These are phyloP conservation scores for Chrysocyon brachyurus DNA, from an alignment of 2,797 vertebrate genomes.

Conservation along the genomic window DNA sequence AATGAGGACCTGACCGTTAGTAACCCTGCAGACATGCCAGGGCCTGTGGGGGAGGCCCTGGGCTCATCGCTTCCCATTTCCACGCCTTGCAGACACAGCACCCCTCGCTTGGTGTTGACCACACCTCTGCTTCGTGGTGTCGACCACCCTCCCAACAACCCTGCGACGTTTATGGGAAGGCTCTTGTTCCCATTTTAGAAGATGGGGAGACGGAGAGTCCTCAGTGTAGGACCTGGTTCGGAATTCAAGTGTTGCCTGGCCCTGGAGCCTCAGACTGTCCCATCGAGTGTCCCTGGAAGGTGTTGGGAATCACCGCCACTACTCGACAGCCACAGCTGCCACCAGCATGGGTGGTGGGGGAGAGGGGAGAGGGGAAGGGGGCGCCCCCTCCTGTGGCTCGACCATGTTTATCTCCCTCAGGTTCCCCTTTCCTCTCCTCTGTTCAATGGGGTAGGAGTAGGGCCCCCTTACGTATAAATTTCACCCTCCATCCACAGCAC, in stretches of 20 bases:
- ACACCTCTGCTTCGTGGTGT: background rate
- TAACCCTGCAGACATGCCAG: too few species aligned
- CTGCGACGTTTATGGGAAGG: background rate
- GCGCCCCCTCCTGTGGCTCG: background rate
- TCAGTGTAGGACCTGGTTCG: background rate
- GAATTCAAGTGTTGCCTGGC: background rate
- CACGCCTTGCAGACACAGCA: background rate
- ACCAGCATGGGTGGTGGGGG: background rate
- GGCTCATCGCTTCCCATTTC: background rate
- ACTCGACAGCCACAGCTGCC: background rate
- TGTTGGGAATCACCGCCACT: background rate
- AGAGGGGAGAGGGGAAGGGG: fast-evolving
- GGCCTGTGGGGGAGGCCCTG: background rate
- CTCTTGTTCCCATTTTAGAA: background rate
- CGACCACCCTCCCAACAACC: background rate
- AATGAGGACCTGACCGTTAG: background rate
- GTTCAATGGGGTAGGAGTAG: background rate
- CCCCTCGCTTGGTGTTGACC: background rate
- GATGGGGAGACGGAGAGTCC: background rate
- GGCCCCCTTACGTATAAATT: background rate
- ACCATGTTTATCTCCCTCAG: background rate
- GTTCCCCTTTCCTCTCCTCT: background rate
- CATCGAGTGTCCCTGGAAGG: background rate
- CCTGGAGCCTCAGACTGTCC: background rate
- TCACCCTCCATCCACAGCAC: background rate